Evolutionary conservation across 2,113 vertebrate species (phyloP).

Genomic region (Uropsilus gracilis): DNA sequence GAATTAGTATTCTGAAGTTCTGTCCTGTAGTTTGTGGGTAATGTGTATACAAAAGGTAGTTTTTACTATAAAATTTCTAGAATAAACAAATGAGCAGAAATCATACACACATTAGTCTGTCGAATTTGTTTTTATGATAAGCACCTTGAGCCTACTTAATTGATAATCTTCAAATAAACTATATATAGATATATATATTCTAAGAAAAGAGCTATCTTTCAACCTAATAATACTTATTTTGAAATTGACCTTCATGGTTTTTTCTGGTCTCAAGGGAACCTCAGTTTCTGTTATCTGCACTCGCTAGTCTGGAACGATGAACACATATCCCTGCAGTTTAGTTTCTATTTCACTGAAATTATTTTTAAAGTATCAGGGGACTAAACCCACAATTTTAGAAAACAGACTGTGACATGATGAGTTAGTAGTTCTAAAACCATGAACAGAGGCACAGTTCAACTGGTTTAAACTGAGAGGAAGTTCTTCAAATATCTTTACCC

Average conservation of each 20-base stretch:
- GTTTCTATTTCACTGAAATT: slow-evolving; percentile 52
- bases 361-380: slow-evolving; percentile 59
- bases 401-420: slow-evolving; percentile 2
- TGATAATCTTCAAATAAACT: slow-evolving; percentile 53
- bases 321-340: slow-evolving; percentile 47
- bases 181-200: slow-evolving; percentile 28
- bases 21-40: neutral
- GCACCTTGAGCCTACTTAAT: slow-evolving; percentile 10
- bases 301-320: slow-evolving; percentile 68
- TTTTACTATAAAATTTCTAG: slow-evolving; percentile 44
- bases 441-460: neutral
- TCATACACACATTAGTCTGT: slow-evolving; percentile 33
- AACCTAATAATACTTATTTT: slow-evolving; percentile 66
- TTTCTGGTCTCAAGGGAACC: slow-evolving; percentile 57
- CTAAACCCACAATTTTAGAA: slow-evolving; percentile 60
- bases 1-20: neutral
- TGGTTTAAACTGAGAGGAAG: neutral
- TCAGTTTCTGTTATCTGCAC: slow-evolving; percentile 59
- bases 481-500: neutral
- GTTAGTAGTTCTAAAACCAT: neutral
- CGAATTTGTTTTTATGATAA: slow-evolving; percentile 42
- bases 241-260: slow-evolving; percentile 72
- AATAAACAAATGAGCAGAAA: slow-evolving; percentile 6
- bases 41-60: neutral
- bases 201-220: slow-evolving; percentile 48